Conservation (phyloP, 1,140 invertebrate genomes). For the Drosophila teissieri region DNA sequence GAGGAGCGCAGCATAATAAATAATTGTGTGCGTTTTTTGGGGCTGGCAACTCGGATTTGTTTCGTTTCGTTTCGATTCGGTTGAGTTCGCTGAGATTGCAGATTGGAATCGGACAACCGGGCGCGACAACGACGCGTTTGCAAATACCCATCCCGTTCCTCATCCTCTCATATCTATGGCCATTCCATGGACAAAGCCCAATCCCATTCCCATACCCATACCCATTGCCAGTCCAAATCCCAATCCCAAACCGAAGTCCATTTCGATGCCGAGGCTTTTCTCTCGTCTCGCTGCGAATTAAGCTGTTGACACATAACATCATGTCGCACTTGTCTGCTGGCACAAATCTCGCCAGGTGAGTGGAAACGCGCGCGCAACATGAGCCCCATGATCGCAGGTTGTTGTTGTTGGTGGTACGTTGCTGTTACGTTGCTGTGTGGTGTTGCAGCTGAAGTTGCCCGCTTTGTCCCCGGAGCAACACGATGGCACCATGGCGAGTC, state of each 20-base stretch:
- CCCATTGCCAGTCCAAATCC: not conserved
- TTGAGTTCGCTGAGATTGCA: constrained; percentile 44
- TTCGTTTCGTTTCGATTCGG: constrained; percentile 1
- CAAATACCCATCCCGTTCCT: constrained; percentile 1
- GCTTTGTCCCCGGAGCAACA: constrained; percentile 42
- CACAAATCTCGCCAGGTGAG: constrained; percentile 82
- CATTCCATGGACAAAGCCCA: not conserved
- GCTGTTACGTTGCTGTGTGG: constrained; percentile 21
- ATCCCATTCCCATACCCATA: constrained; percentile 12
- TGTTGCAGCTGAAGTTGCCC: constrained; percentile 31
- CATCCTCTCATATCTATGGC: not conserved
- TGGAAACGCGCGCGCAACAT: constrained; percentile 80
- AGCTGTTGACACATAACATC: constrained; percentile 83
- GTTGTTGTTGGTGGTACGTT: too few relatives aligned
- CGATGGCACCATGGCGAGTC: constrained; percentile 45
- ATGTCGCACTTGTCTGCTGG: constrained; percentile 81
- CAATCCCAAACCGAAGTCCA: constrained; percentile 1
- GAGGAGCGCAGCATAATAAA: constrained; percentile 35
- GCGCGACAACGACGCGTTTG: constrained; percentile 42
- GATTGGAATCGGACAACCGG: constrained; percentile 67
- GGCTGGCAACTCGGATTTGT: constrained; percentile 30
- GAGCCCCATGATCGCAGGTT: constrained; percentile 58
- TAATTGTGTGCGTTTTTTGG: constrained; percentile 44
- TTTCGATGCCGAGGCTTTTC: constrained; percentile 7
- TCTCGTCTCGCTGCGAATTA: constrained; percentile 74